These are phyloP conservation scores for Propsilocerus akamusi DNA, from an alignment of 1,140 invertebrate species.

Conservation along the genomic window DNA sequence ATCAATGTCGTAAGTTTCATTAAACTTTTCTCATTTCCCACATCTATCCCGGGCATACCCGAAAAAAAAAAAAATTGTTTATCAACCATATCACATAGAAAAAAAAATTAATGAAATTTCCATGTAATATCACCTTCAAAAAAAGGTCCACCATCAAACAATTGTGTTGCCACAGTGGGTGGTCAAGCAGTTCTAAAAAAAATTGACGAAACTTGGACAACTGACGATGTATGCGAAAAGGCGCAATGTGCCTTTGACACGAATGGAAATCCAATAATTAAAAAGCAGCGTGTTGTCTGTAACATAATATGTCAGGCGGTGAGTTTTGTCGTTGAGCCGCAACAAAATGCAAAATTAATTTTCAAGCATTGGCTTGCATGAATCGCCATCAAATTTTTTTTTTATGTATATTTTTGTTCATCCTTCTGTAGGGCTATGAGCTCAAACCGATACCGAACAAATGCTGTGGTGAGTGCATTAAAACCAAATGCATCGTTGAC, in stretches of 20 bases:
- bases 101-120: neutral
- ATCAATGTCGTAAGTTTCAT: conserved; percentile 36
- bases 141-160: conserved; percentile 42
- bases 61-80: conserved; percentile 7
- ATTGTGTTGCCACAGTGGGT: conserved; percentile 41
- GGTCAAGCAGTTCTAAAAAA: conserved; percentile 33
- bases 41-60: neutral
- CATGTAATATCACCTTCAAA: conserved; percentile 3
- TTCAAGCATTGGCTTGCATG: conserved; percentile 7
- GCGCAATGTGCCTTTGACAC: conserved; percentile 31
- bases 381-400: no score
- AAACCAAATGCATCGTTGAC: conserved; percentile 39
- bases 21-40: neutral
- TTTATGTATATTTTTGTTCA: neutral
- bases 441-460: conserved; percentile 24
- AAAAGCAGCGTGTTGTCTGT: conserved; percentile 31
- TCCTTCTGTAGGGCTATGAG: conserved; percentile 29
- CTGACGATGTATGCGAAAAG: conserved; percentile 36
- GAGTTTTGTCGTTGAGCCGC: neutral
- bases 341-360: neutral
- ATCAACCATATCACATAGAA: neutral
- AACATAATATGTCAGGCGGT: conserved; percentile 25
- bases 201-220: conserved; percentile 24
- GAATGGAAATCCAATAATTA: conserved; percentile 27
- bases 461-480: conserved; percentile 55